phyloP scores from a whole-genome alignment of 2,797 vertebrate genomes.

The Molossus molossus region DNA sequence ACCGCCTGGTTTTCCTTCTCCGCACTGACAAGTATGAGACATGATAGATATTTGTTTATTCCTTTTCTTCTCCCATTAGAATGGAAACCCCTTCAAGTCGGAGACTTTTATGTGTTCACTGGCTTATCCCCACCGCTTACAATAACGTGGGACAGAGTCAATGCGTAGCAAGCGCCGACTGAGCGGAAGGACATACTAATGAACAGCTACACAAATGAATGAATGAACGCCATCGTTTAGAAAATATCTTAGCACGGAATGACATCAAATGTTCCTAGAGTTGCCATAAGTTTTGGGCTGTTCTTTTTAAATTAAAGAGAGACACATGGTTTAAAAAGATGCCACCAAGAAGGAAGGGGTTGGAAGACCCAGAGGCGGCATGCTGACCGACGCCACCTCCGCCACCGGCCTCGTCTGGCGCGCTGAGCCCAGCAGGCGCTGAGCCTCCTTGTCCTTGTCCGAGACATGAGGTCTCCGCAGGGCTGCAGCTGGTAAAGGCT shows the following conservation, averaged over 20 bases:
- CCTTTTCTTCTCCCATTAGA: background rate
- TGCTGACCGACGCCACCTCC: background rate
- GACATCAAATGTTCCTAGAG: background rate
- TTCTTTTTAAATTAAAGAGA: background rate
- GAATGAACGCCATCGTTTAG: background rate
- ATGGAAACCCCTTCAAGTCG: background rate
- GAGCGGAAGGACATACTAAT: background rate
- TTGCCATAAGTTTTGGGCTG: background rate
- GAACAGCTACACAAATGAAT: background rate
- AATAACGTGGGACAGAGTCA: background rate
- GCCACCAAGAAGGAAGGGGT: background rate
- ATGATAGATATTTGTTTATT: fast-evolving
- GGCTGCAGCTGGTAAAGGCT: background rate
- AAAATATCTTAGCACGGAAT: background rate
- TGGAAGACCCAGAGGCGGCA: background rate
- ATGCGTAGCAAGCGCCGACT: fast-evolving
- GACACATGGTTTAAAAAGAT: background rate
- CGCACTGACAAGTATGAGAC: background rate
- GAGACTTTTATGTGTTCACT: background rate
- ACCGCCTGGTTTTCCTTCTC: background rate
- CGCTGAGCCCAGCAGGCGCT: background rate
- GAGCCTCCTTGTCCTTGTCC: background rate
- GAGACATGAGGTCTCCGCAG: background rate
- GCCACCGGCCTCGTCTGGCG: too few relatives aligned
- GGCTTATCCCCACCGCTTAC: background rate